Evolutionary conservation across 2,888 invertebrate species (phyloP), one percentile per base, ranked within the genome.

Genomic region (Kuschelorhynchus macadamiae): DNA sequence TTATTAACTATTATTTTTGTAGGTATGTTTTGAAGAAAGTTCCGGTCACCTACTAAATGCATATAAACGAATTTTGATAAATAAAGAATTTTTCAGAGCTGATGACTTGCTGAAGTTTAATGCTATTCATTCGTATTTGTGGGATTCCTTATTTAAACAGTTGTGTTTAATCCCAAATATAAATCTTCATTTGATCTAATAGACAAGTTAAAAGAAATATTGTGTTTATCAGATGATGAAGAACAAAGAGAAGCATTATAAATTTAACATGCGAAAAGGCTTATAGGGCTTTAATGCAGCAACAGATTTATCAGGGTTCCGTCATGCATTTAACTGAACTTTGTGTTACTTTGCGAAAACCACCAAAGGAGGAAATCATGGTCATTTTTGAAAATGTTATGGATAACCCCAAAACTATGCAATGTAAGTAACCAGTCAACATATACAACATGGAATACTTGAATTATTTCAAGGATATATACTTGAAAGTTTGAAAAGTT

Each of bases 311-410:
- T 44, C 64, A 64, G n/a, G 72, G 72, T 39, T 67, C 69, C n/a
- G 36, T 76, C 32, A 72, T 75, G 72, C 73, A 74, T 63, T 71
- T 76, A 9, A 75, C 72, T 39, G 74, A 76, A 69, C 39, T 76
- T 39, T 74, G 74, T 64, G 55, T 75, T 18, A 46, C 73, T 21
- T 61, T 75, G 32, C 65, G 49, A 53, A 73, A 63, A 60, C 44
- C 66, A 12, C 76, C 75, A 7, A 50, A 44, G 46, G 50, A 66
- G 9, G 49, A 71, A 18, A 63, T 75, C 56, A 52, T 74, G 16
- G 21, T 12, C 11, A 50, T 72, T 39, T 65, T 76, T 50, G 71
- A 74, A n/a, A 36, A 36, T 36, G 36, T 36, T 2, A 67, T 76
- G 68, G 70, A 75, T 14, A 12, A 71, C 36, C 65, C 71, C 17